phyloP scores from a whole-genome alignment of 2,888 invertebrate species.

The Agrotis puta region DNA sequence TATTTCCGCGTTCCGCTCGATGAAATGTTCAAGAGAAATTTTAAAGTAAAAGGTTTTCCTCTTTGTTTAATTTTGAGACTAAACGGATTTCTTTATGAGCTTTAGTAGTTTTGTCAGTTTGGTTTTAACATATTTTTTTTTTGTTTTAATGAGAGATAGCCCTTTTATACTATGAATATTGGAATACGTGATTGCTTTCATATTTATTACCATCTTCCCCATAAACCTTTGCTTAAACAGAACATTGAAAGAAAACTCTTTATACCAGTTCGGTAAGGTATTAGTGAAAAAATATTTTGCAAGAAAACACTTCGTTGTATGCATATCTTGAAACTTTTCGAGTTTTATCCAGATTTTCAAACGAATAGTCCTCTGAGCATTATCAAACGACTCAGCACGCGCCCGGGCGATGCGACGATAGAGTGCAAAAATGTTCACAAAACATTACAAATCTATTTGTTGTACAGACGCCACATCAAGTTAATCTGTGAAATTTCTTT shows the following conservation, averaged over 20 bases:
- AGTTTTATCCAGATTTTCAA: slow-evolving; percentile 36
- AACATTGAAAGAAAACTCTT: background rate
- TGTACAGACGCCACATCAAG: no score
- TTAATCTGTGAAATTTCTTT: no score
- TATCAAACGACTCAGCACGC: background rate
- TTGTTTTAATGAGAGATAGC: background rate
- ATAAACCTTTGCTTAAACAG: background rate
- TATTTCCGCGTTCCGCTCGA: background rate
- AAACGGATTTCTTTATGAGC: background rate
- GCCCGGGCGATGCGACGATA: background rate
- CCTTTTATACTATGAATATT: no score
- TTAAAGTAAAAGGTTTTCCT: slow-evolving; percentile 3
- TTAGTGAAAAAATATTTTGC: background rate
- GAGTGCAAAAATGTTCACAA: background rate
- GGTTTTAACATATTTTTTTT: background rate
- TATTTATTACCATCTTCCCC: background rate
- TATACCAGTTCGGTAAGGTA: background rate
- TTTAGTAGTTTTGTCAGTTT: background rate
- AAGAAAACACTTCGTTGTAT: slow-evolving; percentile 24
- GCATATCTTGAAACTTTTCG: slow-evolving; percentile 4
- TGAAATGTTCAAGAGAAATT: slow-evolving; percentile 8
- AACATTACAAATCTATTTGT: background rate
- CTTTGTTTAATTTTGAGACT: background rate
- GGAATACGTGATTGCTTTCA: background rate
- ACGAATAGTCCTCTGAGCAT: slow-evolving; percentile 16